phyloP scores from a whole-genome alignment of 1,140 invertebrate species.

The Atopsyche davidsoni region DNA sequence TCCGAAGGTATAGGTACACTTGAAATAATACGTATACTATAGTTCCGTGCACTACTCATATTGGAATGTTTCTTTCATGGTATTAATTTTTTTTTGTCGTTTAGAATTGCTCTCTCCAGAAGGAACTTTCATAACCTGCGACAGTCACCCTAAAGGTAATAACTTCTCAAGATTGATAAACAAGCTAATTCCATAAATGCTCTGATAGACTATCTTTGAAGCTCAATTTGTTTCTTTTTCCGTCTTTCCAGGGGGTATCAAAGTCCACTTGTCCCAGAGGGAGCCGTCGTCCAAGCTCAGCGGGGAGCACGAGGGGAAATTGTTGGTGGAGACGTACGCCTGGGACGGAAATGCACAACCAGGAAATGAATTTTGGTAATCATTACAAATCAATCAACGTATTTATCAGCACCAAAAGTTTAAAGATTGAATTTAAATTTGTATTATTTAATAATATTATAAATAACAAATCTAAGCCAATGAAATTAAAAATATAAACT shows the following conservation, averaged over 20 bases:
- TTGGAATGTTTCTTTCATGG: too few relatives aligned
- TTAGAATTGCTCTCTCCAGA: too few relatives aligned
- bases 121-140: neutral
- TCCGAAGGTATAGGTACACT: too few relatives aligned
- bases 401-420: too few relatives aligned
- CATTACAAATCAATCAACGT: too few relatives aligned
- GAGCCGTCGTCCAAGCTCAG: slow-evolving; percentile 39
- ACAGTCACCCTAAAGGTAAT: neutral
- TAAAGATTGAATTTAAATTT: too few relatives aligned
- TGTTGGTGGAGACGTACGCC: slow-evolving; percentile 58
- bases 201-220: neutral
- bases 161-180: neutral
- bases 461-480: too few relatives aligned
- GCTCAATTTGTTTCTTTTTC: neutral
- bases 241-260: slow-evolving; percentile 38
- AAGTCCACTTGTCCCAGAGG: slow-evolving; percentile 38
- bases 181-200: neutral
- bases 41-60: too few relatives aligned
- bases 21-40: too few relatives aligned
- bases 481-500: too few relatives aligned
- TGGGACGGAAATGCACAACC: slow-evolving; percentile 63
- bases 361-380: slow-evolving; percentile 54
- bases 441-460: too few relatives aligned
- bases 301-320: slow-evolving; percentile 45
- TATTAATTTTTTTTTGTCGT: too few relatives aligned